Evolutionary conservation across 2,888 invertebrate species (phyloP).

Genomic region (Kuschelorhynchus macadamiae): DNA sequence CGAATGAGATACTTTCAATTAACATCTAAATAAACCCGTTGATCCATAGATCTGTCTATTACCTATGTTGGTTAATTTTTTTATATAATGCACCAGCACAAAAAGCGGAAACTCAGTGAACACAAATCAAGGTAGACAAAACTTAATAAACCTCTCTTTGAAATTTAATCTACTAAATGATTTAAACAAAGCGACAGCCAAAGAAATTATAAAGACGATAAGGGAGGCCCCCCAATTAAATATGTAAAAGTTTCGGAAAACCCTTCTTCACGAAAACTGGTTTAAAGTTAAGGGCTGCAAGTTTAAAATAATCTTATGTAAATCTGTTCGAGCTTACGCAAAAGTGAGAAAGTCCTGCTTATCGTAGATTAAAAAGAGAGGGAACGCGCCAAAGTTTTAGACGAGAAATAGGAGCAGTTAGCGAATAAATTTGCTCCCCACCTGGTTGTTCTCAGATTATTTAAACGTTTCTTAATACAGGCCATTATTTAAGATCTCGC

Average conservation of each 20-base stretch:
- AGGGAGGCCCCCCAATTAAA: conserved; percentile 42
- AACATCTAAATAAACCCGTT: too few species aligned
- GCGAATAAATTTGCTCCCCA: conserved; percentile 67
- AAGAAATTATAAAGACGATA: conserved; percentile 47
- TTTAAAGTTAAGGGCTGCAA: conserved; percentile 66
- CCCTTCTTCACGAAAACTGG: conserved; percentile 60
- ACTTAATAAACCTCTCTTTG: conserved; percentile 23
- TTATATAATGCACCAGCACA: too few species aligned
- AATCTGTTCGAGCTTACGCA: conserved; percentile 64
- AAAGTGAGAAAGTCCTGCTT: conserved; percentile 52
- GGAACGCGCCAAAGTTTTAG: conserved; percentile 56
- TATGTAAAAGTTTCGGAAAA: conserved; percentile 50
- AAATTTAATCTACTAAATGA: conserved; percentile 44
- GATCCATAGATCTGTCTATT: too few species aligned
- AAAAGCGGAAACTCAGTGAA: too few species aligned
- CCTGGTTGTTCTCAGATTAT: conserved; percentile 70
- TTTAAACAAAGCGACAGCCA: conserved; percentile 42
- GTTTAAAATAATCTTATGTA: conserved; percentile 69
- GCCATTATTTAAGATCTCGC: conserved; percentile 69
- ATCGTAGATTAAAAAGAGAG: conserved; percentile 42
- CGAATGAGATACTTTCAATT: too few species aligned
- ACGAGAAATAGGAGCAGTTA: conserved; percentile 67
- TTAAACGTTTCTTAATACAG: conserved; percentile 70
- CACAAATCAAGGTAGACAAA: conserved; percentile 45
- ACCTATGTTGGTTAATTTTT: too few species aligned